These are phyloP conservation scores for Myotis vivesi DNA, from an alignment of 2,797 vertebrate species.

Conservation along the genomic window DNA sequence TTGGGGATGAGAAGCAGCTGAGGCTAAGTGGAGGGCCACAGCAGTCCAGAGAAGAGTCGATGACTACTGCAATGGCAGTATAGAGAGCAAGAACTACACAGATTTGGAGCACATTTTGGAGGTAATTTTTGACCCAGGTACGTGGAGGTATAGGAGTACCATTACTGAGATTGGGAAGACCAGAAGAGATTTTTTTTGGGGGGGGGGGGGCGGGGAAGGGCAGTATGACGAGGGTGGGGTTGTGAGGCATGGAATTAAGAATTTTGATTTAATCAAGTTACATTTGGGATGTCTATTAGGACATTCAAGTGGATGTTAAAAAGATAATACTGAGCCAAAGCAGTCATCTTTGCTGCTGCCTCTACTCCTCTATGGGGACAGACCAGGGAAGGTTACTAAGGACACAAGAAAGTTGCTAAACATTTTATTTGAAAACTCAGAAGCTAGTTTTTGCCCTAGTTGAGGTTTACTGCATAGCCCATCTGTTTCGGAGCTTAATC, in stretches of 20 bases:
- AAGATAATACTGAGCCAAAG: slow-evolving; percentile 25
- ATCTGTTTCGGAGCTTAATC: slow-evolving; percentile 28
- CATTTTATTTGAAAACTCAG: slow-evolving; percentile 30
- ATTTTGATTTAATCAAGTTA: neutral
- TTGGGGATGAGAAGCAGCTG: neutral
- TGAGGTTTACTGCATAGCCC: neutral
- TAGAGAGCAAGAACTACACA: neutral
- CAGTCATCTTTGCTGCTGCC: neutral
- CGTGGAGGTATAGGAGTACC: neutral
- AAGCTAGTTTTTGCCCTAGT: neutral
- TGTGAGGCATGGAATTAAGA: neutral
- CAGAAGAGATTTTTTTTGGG: neutral
- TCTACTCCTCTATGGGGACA: neutral
- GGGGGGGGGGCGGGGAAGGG: no score
- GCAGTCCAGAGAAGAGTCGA: neutral
- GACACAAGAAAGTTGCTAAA: neutral
- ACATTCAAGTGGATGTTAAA: neutral
- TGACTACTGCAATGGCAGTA: neutral
- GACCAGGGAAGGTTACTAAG: neutral
- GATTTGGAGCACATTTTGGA: neutral
- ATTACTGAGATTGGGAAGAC: neutral
- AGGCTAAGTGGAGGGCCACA: neutral
- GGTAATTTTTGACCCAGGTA: neutral
- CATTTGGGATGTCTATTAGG: neutral
- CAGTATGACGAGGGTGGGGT: neutral